Evolutionary conservation across 2,113 vertebrate species (phyloP), one percentile per base, ranked within the genome.

Genomic region (Lepisosteus osseus): DNA sequence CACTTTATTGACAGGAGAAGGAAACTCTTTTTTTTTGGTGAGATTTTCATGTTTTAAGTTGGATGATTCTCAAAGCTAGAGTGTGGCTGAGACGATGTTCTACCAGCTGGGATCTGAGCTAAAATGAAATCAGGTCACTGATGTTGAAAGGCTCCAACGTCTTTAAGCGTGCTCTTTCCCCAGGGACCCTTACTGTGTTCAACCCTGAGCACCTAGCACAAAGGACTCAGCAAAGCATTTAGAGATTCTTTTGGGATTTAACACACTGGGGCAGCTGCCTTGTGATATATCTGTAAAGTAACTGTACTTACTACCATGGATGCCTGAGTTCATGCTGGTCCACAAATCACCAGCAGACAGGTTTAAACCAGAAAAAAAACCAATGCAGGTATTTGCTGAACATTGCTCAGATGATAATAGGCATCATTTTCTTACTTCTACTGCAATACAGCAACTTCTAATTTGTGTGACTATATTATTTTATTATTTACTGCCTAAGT

Each of bases 231-330:
- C n/a, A 67, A 7, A 12, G 66, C 15, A 45, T 44, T 54, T 41
- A 54, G 14, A 3, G 63, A 12, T 12, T 15, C n/a, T n/a, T 13
- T 9, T 17, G 54, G 54, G 54, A n/a, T 6, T 51, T 51, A 6
- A 51, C 47, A 51, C 5, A 51, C 47, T 51, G 9, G 47, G 47
- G 5, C 9, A 6, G 40, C 1, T 54, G 12, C 0, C 4, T 12
- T 45, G 86, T 83, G 84, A 86, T 75, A 12, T 63, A 70, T 75
- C 61, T 67, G 77, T 78, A 79, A 69, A 15, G 86, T 83, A 47
- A 84, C 73, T 14, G 69, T 6, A 73, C 84, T 88, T 86, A 86
- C 88, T 89, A 86, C 86, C 73, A 80, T 82, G 77, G 80, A 74
- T 68, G 78, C 77, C 77, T 64, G 71, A 74, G 81, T 81, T 84